Evolutionary conservation across 2,888 invertebrate species (phyloP).

Genomic region (Scrobipalpa atriplicella): DNA sequence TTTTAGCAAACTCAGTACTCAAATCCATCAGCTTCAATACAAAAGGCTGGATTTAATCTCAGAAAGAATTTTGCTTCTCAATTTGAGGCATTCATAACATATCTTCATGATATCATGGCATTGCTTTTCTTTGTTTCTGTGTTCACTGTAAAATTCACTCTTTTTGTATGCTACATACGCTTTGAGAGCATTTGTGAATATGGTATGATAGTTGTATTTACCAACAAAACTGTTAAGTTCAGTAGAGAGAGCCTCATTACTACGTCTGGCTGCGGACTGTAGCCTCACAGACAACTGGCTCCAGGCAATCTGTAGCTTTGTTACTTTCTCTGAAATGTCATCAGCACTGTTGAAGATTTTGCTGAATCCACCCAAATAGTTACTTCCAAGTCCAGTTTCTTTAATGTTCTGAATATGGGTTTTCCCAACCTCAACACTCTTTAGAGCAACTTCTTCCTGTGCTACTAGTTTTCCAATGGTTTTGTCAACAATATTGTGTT

Average conservation of each 20-base stretch:
- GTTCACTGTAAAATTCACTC: constrained; percentile 63
- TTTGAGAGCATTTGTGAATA: constrained; percentile 70
- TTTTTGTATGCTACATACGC: constrained; percentile 69
- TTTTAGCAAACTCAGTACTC: constrained; percentile 70
- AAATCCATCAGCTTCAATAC: constrained; percentile 71
- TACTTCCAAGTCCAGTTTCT: constrained; percentile 59
- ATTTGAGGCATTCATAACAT: constrained; percentile 80
- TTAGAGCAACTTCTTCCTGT: constrained; percentile 69
- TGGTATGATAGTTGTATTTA: constrained; percentile 66
- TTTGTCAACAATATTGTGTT: constrained; percentile 74
- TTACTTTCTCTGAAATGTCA: constrained; percentile 66
- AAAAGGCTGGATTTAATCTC: constrained; percentile 71
- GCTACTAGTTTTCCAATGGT: constrained; percentile 69
- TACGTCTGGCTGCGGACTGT: constrained; percentile 72
- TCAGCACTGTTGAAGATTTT: constrained; percentile 66
- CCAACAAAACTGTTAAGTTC: constrained; percentile 69
- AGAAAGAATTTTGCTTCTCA: constrained; percentile 74
- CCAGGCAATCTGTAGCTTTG: constrained; percentile 71
- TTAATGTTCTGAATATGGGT: constrained; percentile 62
- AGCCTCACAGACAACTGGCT: constrained; percentile 70
- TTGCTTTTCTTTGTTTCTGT: constrained; percentile 66
- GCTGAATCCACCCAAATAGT: constrained; percentile 68
- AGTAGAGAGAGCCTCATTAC: constrained; percentile 64
- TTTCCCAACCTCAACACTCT: constrained; percentile 66
- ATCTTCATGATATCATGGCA: constrained; percentile 80